phyloP scores from a whole-genome alignment of 1,140 invertebrate species.

The Venustaconcha ellipsiformis region DNA sequence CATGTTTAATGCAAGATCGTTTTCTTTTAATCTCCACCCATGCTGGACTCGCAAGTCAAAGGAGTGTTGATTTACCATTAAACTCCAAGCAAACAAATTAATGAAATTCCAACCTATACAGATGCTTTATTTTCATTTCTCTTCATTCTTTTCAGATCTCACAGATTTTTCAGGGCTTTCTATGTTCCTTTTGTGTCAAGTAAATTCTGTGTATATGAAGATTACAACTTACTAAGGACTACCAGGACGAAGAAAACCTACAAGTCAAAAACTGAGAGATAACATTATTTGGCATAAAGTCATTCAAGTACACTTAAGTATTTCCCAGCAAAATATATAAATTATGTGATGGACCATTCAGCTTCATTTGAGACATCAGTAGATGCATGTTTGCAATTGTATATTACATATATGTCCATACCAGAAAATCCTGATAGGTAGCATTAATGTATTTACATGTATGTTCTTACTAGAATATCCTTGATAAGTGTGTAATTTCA shows the following conservation, averaged over 20 bases:
- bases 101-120: constrained; percentile 9
- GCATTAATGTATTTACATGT: too few species aligned
- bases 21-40: neutral
- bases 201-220: constrained; percentile 79
- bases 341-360: too few species aligned
- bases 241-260: constrained; percentile 58
- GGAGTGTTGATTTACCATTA: neutral
- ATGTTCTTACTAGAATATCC: too few species aligned
- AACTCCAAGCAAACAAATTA: neutral
- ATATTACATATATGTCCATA: too few species aligned
- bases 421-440: too few species aligned
- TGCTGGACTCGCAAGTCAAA: neutral
- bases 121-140: constrained; percentile 18
- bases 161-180: constrained; percentile 85
- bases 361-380: too few species aligned
- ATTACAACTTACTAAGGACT: constrained; percentile 85
- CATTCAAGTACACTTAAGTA: too few species aligned
- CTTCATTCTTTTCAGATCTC: constrained; percentile 74
- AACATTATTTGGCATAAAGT: too few species aligned
- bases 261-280: constrained; percentile 2
- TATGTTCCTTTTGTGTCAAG: constrained; percentile 88
- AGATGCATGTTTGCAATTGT: too few species aligned
- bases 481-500: too few species aligned
- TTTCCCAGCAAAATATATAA: too few species aligned
- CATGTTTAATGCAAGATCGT: neutral